phyloP scores from a whole-genome alignment of 2,888 invertebrate species.

The Leptinotarsa peninsularis region DNA sequence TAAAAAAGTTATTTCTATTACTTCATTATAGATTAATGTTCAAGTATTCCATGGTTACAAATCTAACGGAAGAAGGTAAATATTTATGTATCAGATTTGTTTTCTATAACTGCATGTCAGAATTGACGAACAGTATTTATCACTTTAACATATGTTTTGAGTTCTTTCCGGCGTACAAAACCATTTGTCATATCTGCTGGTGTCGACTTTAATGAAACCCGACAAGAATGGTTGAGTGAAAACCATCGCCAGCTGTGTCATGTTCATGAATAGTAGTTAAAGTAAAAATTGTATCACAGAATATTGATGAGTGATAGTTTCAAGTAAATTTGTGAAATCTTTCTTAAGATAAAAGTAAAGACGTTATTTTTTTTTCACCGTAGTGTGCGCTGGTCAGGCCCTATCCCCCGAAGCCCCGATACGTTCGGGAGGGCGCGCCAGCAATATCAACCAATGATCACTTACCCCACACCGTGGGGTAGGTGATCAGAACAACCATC shows the following conservation, averaged over 20 bases:
- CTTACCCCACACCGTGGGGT: too few species aligned
- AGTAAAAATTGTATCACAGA: neutral
- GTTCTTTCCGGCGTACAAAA: slow-evolving; percentile 1
- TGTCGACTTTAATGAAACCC: slow-evolving; percentile 8
- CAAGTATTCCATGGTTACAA: neutral
- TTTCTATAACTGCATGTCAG: neutral
- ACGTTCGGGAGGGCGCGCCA: too few species aligned
- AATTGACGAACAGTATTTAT: slow-evolving; percentile 11
- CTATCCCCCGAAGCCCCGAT: too few species aligned
- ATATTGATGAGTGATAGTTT: neutral
- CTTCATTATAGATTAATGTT: neutral
- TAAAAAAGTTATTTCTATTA: too few species aligned
- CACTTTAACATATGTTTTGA: slow-evolving; percentile 13
- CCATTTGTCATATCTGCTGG: slow-evolving; percentile 16
- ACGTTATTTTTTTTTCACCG: too few species aligned
- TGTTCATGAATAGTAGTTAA: neutral
- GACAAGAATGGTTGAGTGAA: neutral
- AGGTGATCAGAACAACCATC: too few species aligned
- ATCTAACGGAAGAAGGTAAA: neutral
- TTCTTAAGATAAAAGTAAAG: too few species aligned
- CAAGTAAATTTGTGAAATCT: too few species aligned
- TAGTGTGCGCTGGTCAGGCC: too few species aligned
- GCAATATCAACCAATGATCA: too few species aligned
- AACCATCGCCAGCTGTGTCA: slow-evolving; percentile 7
- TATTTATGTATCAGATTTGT: slow-evolving; percentile 15